Conservation (phyloP, 2,113 vertebrate genomes). For the Butorides virescens region DNA sequence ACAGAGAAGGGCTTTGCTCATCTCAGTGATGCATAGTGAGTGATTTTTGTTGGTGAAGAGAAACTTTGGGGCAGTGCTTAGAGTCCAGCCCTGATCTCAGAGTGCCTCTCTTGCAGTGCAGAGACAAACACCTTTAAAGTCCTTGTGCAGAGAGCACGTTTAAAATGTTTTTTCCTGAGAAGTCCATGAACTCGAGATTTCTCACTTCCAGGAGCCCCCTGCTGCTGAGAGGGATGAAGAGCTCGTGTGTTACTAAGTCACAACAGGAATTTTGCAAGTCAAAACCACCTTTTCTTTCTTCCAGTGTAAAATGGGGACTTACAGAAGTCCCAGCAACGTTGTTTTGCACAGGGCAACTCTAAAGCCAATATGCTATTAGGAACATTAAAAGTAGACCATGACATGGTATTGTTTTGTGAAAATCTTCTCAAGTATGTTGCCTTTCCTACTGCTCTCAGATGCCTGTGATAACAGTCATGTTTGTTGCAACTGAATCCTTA, state of each 20-base stretch:
- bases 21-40: neutral
- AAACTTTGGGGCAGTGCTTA: neutral
- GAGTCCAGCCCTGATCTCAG: neutral
- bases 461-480: neutral
- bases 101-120: neutral
- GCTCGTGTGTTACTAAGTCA: neutral
- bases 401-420: neutral
- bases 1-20: neutral
- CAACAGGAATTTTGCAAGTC: neutral
- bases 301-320: neutral
- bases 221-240: conserved; percentile 34
- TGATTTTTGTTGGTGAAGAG: neutral
- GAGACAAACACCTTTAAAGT: neutral
- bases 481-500: neutral
- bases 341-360: neutral
- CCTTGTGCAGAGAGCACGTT: neutral
- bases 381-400: neutral
- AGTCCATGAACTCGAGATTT: neutral
- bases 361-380: neutral
- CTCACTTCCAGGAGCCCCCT: conserved; percentile 41
- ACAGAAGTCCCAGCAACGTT: neutral
- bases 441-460: neutral
- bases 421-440: neutral
- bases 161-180: neutral
- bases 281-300: neutral